Evolutionary conservation across 2,797 vertebrate genomes (phyloP), one percentile per base, ranked within the genome.

Genomic region (Lepus oiostolus): DNA sequence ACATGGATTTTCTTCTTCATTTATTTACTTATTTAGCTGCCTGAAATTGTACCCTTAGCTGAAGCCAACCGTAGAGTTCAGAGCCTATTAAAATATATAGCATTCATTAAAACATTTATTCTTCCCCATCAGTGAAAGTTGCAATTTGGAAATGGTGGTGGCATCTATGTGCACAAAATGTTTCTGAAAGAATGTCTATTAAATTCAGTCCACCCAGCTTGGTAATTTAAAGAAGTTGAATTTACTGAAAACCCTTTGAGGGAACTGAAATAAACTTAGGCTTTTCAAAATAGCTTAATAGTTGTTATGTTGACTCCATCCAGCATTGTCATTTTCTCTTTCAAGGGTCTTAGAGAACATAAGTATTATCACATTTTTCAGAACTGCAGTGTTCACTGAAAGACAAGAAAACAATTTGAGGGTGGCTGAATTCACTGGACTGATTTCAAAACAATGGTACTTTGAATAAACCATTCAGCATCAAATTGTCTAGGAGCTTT

Each of bases 1-100:
- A 93, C 96, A 97, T 94, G 93, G 96, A 97, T 97, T 97, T 97
- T 97, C 92, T 97, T 96, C 95, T 96, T 96, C 94, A 96, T 97
- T 96, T 97, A 96, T 97, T 97, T 97, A 97, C 95, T 97, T 97
- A 97, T 97, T 97, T 96, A 95, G 81, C 87, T 96, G 94, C 81
- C 77, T 94, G 88, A 97, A 97, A 97, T 97, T 96, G 95, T 54
- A 97, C 91, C 91, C 95, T 97, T 94, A 94, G 86, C 70, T 96
- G 96, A 95, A 96, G 93, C 90, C 93, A 97, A 96, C 90, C 0
- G 0, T 81, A 90, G 77, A 32, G 54, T 91, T 95, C 88, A 93
- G 74, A 96, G 96, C 85, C 84, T 95, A 35, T 96, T 96, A 97
- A 96, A 96, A 97, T 96, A 96, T 96, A 97, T 96, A 94, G 67